phyloP scores from a whole-genome alignment of 2,888 invertebrate genomes.

The Galeruca laticollis region DNA sequence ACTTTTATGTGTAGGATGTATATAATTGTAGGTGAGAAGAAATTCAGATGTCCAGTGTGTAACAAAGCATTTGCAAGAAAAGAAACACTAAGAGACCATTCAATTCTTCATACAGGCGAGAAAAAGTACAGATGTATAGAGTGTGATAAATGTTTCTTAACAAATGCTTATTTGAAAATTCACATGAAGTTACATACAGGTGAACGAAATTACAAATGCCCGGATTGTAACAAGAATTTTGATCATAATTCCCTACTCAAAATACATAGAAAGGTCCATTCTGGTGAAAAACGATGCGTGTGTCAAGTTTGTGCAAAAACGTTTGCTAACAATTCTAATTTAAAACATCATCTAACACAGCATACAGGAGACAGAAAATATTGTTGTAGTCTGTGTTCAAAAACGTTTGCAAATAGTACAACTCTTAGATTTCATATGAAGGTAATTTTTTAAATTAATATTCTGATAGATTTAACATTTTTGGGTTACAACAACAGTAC shows the following conservation, averaged over 20 bases:
- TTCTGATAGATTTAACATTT: neutral
- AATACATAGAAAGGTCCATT: constrained; percentile 16
- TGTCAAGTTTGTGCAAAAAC: constrained; percentile 15
- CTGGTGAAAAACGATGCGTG: constrained; percentile 15
- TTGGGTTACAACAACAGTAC: too few relatives aligned
- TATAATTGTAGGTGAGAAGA: constrained; percentile 6
- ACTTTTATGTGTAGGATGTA: neutral
- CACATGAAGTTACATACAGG: constrained; percentile 13
- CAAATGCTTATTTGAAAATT: constrained; percentile 16
- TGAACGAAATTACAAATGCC: constrained; percentile 11
- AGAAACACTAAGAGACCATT: constrained; percentile 7
- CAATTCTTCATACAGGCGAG: constrained; percentile 8
- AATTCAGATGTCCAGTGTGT: constrained; percentile 17
- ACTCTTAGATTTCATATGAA: constrained; percentile 20
- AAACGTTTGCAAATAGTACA: constrained; percentile 17
- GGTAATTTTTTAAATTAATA: neutral
- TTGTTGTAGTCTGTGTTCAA: constrained; percentile 14
- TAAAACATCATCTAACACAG: constrained; percentile 20
- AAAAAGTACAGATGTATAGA: constrained; percentile 10
- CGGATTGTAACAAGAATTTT: constrained; percentile 13
- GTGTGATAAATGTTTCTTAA: constrained; percentile 18
- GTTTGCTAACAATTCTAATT: constrained; percentile 14
- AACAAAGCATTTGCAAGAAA: constrained; percentile 14
- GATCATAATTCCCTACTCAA: constrained; percentile 9
- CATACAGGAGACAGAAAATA: constrained; percentile 20